Evolutionary conservation across 2,113 vertebrate genomes (phyloP).

Genomic region (Cacatua alba): DNA sequence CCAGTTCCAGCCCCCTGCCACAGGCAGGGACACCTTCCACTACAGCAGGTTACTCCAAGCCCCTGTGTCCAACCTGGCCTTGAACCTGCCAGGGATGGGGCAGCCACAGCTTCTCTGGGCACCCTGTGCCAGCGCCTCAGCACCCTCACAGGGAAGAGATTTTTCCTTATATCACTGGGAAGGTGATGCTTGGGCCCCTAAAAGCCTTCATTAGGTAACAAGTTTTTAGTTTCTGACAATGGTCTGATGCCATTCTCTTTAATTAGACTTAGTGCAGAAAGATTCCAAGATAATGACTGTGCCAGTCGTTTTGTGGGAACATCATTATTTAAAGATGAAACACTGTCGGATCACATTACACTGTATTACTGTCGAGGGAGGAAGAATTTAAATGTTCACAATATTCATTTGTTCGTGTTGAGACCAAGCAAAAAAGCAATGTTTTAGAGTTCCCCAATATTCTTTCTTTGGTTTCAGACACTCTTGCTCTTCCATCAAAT

Average conservation of each 20-base stretch:
- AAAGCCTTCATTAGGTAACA: not conserved
- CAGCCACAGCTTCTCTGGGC: not conserved
- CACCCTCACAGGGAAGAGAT: not conserved
- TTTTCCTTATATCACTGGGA: not conserved
- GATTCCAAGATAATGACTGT: constrained; percentile 11
- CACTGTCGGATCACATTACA: not conserved
- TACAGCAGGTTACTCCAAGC: not conserved
- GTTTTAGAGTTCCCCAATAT: not conserved
- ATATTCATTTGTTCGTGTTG: not conserved
- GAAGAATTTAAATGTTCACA: not conserved
- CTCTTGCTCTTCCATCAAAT: not conserved
- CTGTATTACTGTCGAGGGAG: not conserved
- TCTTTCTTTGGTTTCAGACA: not conserved
- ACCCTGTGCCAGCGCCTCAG: not conserved
- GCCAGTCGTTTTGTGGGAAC: not conserved
- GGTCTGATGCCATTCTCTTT: not conserved
- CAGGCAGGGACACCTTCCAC: not conserved
- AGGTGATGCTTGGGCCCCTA: not conserved
- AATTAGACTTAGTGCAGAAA: not conserved
- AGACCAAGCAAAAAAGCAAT: not conserved
- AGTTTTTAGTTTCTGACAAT: not conserved
- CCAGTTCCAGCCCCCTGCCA: not conserved
- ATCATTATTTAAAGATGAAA: constrained; percentile 23
- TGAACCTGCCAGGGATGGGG: not conserved
- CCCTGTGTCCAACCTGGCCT: not conserved